Evolutionary conservation across 2,888 invertebrate species (phyloP).

Genomic region (Machimus rusticus): DNA sequence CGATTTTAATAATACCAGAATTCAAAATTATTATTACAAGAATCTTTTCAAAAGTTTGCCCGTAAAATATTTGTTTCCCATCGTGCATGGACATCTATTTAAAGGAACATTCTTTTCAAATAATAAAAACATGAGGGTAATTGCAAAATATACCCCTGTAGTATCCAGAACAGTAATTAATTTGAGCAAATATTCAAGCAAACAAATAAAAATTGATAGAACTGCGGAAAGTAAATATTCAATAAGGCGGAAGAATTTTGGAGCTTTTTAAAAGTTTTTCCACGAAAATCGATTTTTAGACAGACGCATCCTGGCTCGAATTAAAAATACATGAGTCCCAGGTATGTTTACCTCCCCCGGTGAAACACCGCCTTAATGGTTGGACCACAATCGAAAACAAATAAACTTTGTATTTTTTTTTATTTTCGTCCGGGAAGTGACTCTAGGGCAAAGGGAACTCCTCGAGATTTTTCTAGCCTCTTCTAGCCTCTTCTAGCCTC

Average conservation of each 20-base stretch:
- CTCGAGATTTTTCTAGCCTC: neutral
- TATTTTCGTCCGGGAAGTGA: neutral
- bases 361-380: neutral
- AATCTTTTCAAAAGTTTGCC: too few species aligned
- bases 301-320: neutral
- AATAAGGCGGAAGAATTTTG: neutral
- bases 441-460: neutral
- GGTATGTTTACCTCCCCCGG: conserved; percentile 3
- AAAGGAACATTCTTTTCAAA: neutral
- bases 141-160: neutral
- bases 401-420: neutral
- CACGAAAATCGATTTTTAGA: neutral
- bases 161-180: neutral
- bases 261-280: neutral
- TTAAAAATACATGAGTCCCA: conserved; percentile 22
- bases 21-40: too few species aligned
- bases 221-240: neutral
- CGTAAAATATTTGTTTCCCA: too few species aligned
- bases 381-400: conserved; percentile 29
- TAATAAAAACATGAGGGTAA: neutral
- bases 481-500: neutral
- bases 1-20: too few species aligned
- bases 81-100: neutral
- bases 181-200: neutral
- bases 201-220: neutral